Conservation (phyloP, 2,888 invertebrate species). For the Maniola hyperantus region DNA sequence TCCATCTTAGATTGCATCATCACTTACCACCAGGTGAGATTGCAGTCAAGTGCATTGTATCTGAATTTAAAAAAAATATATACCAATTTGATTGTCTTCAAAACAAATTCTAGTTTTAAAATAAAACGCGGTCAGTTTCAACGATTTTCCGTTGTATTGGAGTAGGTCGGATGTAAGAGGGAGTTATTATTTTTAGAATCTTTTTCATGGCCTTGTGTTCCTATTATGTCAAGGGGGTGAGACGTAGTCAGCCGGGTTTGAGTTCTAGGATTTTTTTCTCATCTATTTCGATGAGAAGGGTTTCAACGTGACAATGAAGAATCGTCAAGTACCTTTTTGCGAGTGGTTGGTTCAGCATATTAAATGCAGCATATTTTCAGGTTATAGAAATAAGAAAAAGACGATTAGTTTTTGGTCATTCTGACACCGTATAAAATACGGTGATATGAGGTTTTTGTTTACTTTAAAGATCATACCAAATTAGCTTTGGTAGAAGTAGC, state of each 20-base stretch:
- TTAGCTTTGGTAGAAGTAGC: too few species aligned
- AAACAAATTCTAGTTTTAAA: conserved; percentile 7
- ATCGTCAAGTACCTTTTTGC: conserved; percentile 1
- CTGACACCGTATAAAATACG: background rate
- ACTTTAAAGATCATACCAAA: background rate
- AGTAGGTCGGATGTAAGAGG: conserved; percentile 36
- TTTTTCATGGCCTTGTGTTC: conserved; percentile 41
- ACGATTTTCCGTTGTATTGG: conserved; percentile 32
- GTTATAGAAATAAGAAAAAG: background rate
- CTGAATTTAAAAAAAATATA: too few species aligned
- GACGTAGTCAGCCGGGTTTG: conserved; percentile 39
- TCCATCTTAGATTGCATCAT: too few species aligned
- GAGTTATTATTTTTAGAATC: conserved; percentile 41
- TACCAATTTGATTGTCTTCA: background rate
- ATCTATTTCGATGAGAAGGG: conserved; percentile 30
- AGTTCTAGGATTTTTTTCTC: conserved; percentile 39
- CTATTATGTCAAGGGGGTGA: conserved; percentile 42
- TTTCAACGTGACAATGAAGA: conserved; percentile 15
- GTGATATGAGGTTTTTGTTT: background rate
- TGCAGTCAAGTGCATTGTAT: too few species aligned
- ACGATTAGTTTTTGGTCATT: background rate
- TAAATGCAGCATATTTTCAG: background rate
- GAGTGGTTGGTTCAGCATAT: conserved; percentile 16
- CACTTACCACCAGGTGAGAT: too few species aligned
- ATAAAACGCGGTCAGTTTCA: conserved; percentile 27